These are phyloP conservation scores for Mormyrops attenuatus DNA, from an alignment of 2,797 vertebrate species.

Conservation along the genomic window DNA sequence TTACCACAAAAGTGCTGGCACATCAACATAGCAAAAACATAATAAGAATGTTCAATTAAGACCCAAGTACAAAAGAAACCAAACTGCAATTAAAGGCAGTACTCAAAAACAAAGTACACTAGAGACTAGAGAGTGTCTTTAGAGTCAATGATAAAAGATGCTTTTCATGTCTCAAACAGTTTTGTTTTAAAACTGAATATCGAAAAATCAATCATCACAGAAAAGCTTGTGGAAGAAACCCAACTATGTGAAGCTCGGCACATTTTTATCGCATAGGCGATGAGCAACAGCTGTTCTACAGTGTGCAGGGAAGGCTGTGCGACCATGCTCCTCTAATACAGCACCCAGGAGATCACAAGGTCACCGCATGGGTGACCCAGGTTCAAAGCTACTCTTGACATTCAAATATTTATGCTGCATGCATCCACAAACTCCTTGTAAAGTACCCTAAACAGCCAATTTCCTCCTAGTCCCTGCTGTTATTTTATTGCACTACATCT, in stretches of 20 bases:
- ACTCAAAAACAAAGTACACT: not conserved
- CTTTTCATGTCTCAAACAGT: not conserved
- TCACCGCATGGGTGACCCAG: not conserved
- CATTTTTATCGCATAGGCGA: not conserved
- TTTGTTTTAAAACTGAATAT: not conserved
- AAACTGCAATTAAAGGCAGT: not conserved
- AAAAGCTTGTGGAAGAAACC: not conserved
- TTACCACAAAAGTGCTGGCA: conserved; percentile 9
- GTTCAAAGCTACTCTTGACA: not conserved
- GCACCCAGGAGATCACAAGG: not conserved
- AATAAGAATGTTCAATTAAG: not conserved
- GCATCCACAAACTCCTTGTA: not conserved
- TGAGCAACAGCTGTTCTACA: not conserved
- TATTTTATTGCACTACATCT: not conserved
- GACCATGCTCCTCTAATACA: not conserved
- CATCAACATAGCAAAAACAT: not conserved
- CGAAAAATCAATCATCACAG: not conserved
- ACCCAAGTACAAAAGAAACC: conserved; percentile 1
- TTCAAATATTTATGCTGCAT: not conserved
- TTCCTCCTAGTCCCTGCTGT: not conserved
- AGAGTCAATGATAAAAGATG: not conserved
- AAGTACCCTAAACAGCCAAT: not conserved
- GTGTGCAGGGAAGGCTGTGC: not conserved
- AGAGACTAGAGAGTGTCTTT: not conserved
- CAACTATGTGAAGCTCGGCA: not conserved